Base-by-base conservation (phyloP, 2,797 vertebrate genomes). In the Brachyalestes nurse region DNA sequence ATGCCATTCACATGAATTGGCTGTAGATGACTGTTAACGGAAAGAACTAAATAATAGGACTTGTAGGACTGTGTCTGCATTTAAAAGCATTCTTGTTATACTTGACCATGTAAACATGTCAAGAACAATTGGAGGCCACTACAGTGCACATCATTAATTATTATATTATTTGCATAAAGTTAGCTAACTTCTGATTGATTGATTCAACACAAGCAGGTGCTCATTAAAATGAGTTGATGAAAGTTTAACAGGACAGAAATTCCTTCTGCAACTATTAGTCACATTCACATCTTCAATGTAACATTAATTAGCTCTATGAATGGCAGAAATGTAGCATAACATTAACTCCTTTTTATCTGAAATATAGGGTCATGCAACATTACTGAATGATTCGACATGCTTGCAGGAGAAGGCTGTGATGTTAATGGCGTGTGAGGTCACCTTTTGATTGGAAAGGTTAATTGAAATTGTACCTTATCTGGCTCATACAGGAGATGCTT, bases 381-480 rank as follows among this genome's bases (percentile, higher is more conserved):
- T 12, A 55, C 23, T 17, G 2, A 72, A 28, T 3, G 51, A 3
- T 38, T 34, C 2, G 12, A 28, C 61, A 6, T 7, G 17, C 61
- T 64, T 64, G 42, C n/a, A 55, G 60, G 21, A 73, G n/a, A 65
- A 65, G 42, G 64, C 13, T 47, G n/a, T n/a, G n/a, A n/a, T n/a
- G 10, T 49, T 10, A 49, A 16, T 69, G 21, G 42, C 17, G 8
- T 14, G 4, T 1, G 17, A 23, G 0, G 0, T 4, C 19, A 40
- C 4, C 65, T 62, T 71, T 70, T 71, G 12, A 25, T 8, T 55
- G 58, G 65, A 71, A 55, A 19, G 34, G 5, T 5, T 81, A 13
- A 60, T 5, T 17, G n/a, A 10, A 40, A 28, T 7, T 53, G 23
- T 58, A 74, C 61, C 28, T n/a, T 25, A n/a, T 19, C 28, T 57